Evolutionary conservation across 2,113 vertebrate species (phyloP).

Genomic region (Theristicus caerulescens): DNA sequence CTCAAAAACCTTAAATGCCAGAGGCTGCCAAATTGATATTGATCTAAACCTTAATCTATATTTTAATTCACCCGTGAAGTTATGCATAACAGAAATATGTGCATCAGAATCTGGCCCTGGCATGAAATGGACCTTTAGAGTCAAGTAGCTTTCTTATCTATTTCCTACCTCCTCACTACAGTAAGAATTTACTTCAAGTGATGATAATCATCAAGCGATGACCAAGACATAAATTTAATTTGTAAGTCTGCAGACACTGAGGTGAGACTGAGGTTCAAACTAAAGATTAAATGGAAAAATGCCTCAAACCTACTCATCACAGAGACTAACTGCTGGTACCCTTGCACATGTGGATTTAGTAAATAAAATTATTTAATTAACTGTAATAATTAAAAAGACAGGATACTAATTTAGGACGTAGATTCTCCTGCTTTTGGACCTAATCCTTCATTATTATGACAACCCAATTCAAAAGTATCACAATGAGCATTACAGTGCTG

Average conservation of each 20-base stretch:
- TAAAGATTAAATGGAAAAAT: background rate
- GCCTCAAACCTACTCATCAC: background rate
- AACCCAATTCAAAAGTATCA: background rate
- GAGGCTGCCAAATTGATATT: background rate
- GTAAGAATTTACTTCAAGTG: background rate
- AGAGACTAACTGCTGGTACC: background rate
- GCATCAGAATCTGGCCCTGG: background rate
- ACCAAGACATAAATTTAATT: background rate
- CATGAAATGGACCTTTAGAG: background rate
- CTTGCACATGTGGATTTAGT: background rate
- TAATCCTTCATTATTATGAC: background rate
- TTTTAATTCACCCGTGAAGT: background rate
- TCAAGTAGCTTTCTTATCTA: background rate
- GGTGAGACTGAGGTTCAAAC: background rate
- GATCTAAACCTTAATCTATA: background rate
- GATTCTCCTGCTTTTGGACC: background rate
- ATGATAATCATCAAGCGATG: background rate
- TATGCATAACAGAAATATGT: background rate
- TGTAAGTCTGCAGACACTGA: background rate
- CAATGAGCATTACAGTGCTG: background rate
- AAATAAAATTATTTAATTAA: background rate
- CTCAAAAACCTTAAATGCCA: background rate
- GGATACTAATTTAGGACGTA: background rate
- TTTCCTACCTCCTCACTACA: background rate
- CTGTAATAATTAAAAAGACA: background rate